Percentiles rank a stretch among this genome's conserved stretches.
phyloP scores from a whole-genome alignment of 64 coral and sea anemone species.

The Catalaphyllia jardinei region DNA sequence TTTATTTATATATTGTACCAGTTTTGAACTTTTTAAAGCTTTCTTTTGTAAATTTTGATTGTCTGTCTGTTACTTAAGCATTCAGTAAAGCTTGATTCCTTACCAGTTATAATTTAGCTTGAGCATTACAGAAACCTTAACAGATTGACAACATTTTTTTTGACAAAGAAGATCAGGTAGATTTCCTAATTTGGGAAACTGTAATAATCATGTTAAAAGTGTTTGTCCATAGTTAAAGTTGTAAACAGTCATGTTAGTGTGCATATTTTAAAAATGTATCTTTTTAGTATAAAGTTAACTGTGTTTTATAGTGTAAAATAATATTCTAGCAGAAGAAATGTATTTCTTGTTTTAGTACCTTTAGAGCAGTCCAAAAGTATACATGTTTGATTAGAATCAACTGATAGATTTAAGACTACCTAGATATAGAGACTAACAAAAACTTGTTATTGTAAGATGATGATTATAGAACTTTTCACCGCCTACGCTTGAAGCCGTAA shows the following conservation, averaged over 20 bases:
- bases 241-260: background rate
- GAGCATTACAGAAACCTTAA: background rate
- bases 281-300: background rate
- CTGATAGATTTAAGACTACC: too few species aligned
- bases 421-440: background rate
- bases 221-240: background rate
- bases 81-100: background rate
- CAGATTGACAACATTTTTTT: background rate
- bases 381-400: too few species aligned
- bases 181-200: slow-evolving; percentile 20
- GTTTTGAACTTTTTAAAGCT: too few species aligned
- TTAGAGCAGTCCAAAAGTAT: background rate
- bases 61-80: background rate
- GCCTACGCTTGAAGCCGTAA: background rate
- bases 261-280: background rate
- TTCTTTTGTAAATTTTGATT: background rate
- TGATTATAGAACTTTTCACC: background rate
- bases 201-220: background rate
- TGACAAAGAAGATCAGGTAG: background rate
- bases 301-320: background rate
- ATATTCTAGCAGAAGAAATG: background rate
- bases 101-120: background rate
- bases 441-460: background rate
- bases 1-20: too few species aligned
- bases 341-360: background rate